Percentiles rank a stretch among this genome's conserved stretches.
Evolutionary conservation across 2,113 vertebrate genomes (phyloP).

Genomic region (Strigops habroptila): DNA sequence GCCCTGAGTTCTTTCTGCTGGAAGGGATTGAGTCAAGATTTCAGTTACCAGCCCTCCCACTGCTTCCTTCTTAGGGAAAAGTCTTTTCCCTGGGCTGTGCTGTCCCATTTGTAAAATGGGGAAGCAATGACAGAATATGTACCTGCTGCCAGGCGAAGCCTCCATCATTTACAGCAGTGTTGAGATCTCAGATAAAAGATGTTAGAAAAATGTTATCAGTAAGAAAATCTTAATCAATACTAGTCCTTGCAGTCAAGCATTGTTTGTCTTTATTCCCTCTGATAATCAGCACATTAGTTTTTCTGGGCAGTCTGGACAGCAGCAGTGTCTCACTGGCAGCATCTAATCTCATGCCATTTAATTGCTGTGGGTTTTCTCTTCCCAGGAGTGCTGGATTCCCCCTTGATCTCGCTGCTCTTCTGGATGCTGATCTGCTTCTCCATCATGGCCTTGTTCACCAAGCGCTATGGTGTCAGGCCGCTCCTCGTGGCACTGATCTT

Average conservation of each 20-base stretch:
- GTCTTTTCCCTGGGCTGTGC: background rate
- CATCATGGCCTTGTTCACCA: constrained; percentile 84
- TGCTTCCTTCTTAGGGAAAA: background rate
- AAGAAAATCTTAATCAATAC: background rate
- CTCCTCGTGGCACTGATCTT: constrained; percentile 89
- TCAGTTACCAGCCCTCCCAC: background rate
- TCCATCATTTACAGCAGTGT: background rate
- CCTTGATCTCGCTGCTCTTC: constrained; percentile 86
- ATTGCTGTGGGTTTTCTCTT: background rate
- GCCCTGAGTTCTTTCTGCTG: background rate
- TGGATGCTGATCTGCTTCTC: constrained; percentile 91
- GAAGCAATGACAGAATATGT: background rate
- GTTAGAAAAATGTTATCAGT: background rate
- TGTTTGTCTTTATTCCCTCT: background rate
- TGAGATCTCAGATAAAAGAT: background rate
- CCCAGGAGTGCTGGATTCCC: constrained; percentile 86
- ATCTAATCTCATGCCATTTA: background rate
- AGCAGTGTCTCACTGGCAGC: background rate
- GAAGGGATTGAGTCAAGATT: background rate
- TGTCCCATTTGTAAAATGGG: background rate
- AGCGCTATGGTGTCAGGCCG: constrained; percentile 87
- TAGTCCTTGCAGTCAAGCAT: background rate
- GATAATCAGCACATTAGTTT: background rate
- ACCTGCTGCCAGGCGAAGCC: background rate
- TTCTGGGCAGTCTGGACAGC: background rate